Evolutionary conservation across 1,140 invertebrate genomes (phyloP), one percentile per base, ranked within the genome.

Genomic region (Lucilia cuprina): DNA sequence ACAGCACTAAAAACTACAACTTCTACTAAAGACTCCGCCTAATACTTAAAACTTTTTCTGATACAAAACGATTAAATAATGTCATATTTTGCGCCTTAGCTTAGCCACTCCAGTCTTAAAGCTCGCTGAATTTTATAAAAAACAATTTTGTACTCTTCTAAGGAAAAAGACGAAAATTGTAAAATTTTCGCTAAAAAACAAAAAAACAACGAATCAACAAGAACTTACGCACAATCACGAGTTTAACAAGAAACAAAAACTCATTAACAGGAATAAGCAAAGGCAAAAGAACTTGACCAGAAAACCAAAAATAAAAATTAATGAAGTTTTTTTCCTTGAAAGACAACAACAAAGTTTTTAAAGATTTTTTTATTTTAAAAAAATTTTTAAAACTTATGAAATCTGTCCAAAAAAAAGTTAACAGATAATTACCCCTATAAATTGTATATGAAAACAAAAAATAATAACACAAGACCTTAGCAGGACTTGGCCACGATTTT

Each of bases 181-280:
- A 4, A 19, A 25, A 25, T 70, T 21, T 7, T 70, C 21, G 21
- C n/a, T 9, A 21, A 12, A 12, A 9, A 19, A 70, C 9, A 21
- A 70, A 70, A 70, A 5, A 60, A 60, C n/a, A 30, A 30, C 25
- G 25, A 60, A 70, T 21, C 17, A 5, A 19, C n/a, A 70, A 14
- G 35, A 55, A 49, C 25, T 8, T 74, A 75, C 74, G 75, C 14
- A 13, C 21, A 60, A 34, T 35, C 41, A 49, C n/a, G 75, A 41
- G 75, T 77, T 19, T n/a, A 78, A 49, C 34, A 41, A 41, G 4
- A 41, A 41, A 88, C 87, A 86, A 89, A 89, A 89, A 89, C 88
- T 89, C 88, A 89, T 89, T 89, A 89, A 89, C 87, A 89, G 88
- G 25, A 86, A 86, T 88, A 70, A 34, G 13, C 19, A 75, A 75